Conservation (phyloP, 2,888 invertebrate species). For the Boloria euphrosyne region DNA sequence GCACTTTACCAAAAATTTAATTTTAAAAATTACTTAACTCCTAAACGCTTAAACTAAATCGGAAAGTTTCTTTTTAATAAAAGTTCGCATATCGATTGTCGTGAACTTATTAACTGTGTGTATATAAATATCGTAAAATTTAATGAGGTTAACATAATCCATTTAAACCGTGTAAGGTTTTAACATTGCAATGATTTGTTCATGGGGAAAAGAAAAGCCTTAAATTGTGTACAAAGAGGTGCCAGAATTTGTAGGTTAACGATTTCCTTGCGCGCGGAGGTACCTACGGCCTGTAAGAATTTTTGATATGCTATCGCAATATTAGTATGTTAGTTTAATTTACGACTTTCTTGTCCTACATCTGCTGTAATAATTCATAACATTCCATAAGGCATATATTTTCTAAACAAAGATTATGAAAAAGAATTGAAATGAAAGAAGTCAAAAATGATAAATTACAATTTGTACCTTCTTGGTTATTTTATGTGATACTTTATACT, state of each 20-base stretch:
- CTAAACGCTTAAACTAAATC: too few species aligned
- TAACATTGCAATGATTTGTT: not conserved
- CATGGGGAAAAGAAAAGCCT: slow-evolving; percentile 6
- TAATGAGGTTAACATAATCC: too few species aligned
- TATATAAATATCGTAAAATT: too few species aligned
- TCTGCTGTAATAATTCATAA: slow-evolving; percentile 55
- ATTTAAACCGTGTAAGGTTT: too few species aligned
- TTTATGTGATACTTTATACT: too few species aligned
- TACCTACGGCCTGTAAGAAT: slow-evolving; percentile 56
- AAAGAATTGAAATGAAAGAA: not conserved
- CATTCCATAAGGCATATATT: slow-evolving; percentile 38
- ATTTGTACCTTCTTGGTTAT: too few species aligned
- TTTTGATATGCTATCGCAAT: slow-evolving; percentile 66
- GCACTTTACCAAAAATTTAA: not conserved
- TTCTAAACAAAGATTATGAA: slow-evolving; percentile 11
- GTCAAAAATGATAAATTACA: too few species aligned
- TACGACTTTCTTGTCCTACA: slow-evolving; percentile 64
- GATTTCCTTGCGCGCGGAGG: slow-evolving; percentile 60
- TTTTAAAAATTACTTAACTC: too few species aligned
- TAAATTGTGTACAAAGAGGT: slow-evolving; percentile 35
- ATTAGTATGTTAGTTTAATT: slow-evolving; percentile 55
- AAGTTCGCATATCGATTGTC: too few species aligned
- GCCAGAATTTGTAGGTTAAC: slow-evolving; percentile 62
- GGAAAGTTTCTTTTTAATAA: too few species aligned
- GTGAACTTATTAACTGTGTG: too few species aligned